Conservation (phyloP, 92 coral and sea anemone genomes). For the Chrysogorgia sp. region DNA sequence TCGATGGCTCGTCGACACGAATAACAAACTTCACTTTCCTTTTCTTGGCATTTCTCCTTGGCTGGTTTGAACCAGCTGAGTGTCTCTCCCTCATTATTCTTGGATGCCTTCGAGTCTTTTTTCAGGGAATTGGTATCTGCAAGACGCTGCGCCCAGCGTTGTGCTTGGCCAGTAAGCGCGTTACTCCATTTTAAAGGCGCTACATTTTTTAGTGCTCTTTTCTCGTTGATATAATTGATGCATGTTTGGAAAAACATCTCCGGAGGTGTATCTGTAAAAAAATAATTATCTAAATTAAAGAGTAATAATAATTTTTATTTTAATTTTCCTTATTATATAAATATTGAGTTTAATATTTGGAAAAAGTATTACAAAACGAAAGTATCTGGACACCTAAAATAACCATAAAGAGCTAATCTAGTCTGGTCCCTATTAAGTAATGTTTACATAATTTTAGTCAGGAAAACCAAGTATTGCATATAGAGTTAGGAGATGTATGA, state of each 20-base stretch:
- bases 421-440: no score
- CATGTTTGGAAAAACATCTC: conserved; percentile 81
- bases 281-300: no score
- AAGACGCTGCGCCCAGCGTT: conserved; percentile 91
- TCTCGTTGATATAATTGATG: conserved; percentile 82
- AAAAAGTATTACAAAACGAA: no score
- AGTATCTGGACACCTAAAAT: no score
- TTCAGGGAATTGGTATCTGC: conserved; percentile 78
- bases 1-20: conserved; percentile 38
- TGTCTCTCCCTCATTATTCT: conserved; percentile 25
- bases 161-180: conserved; percentile 83
- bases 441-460: no score
- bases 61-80: conserved; percentile 35
- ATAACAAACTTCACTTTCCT: conserved; percentile 13
- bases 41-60: conserved; percentile 21
- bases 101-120: conserved; percentile 57
- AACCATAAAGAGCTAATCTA: no score
- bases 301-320: no score
- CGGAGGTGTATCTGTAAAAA: conserved; percentile 24
- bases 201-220: conserved; percentile 81
- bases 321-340: no score
- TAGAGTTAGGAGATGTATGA: no score
- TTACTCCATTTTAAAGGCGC: conserved; percentile 87
- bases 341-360: no score
- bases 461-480: no score